Percentiles rank a stretch among this genome's conserved stretches.
These are phyloP conservation scores for Thaumetopoea pityocampa DNA, from an alignment of 1,140 invertebrate species.

Conservation along the genomic window DNA sequence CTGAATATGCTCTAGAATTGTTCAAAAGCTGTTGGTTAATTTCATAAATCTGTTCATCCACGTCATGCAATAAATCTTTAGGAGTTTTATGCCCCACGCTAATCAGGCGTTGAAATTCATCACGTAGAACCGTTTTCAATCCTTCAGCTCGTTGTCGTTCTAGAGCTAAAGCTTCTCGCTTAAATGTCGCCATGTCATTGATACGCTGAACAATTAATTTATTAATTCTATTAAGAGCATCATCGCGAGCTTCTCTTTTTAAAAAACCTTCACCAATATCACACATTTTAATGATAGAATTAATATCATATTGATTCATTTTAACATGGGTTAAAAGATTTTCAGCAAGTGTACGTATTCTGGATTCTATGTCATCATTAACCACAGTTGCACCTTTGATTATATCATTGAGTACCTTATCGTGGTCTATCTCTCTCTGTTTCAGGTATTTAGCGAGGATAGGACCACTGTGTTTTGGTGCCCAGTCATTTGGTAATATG, in stretches of 20 bases:
- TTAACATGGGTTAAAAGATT: conserved; percentile 36
- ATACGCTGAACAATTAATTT: conserved; percentile 25
- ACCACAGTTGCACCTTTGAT: conserved; percentile 22
- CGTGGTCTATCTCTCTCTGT: conserved; percentile 35
- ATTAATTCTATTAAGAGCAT: conserved; percentile 30
- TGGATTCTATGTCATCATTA: conserved; percentile 39
- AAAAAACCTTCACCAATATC: conserved; percentile 10
- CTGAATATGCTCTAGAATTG: conserved; percentile 44
- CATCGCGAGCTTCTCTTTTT: conserved; percentile 20
- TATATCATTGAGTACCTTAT: conserved; percentile 26
- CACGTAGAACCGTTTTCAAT: conserved; percentile 36
- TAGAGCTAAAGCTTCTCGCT: conserved; percentile 35
- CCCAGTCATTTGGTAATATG: conserved; percentile 40
- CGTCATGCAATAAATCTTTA: conserved; percentile 46
- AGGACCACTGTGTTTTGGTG: conserved; percentile 33
- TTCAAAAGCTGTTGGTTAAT: conserved; percentile 59
- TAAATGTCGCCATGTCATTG: conserved; percentile 35
- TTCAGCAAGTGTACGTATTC: conserved; percentile 40
- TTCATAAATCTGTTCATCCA: conserved; percentile 52
- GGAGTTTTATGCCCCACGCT: conserved; percentile 38
- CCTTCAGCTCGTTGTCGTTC: conserved; percentile 45
- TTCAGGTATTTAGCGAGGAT: conserved; percentile 46
- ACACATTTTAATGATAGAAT: conserved; percentile 28
- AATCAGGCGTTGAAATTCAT: conserved; percentile 42
- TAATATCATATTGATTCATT: conserved; percentile 37